Base-by-base conservation (phyloP, 2,113 vertebrate genomes). In the Hemiscyllium ocellatum region DNA sequence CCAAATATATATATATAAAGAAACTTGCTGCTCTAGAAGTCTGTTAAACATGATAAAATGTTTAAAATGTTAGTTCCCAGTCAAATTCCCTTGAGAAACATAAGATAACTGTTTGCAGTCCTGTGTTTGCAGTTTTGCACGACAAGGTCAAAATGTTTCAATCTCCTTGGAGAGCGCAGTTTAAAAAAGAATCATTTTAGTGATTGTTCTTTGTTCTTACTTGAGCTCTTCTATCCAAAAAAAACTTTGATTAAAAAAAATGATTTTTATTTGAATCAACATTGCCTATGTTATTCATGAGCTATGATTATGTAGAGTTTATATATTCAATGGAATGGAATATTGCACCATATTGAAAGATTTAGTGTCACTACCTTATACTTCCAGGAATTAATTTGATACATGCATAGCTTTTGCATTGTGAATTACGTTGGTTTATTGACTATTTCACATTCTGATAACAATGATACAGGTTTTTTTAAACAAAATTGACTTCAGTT, bases 111-210 rank as follows among this genome's bases (percentile, higher is more conserved):
- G 47, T 95, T 96, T 76, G 19, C 65, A 95, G 97, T 96, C 96
- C 42, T 96, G 96, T 56, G 96, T 96, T 13, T 80, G 97, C 97
- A 97, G 96, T 96, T 90, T 96, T 96, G 89, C 96, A 96, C n/a
- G 97, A 90, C 96, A 97, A 96, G 96, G 72, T 61, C 96, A 96
- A 96, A 86, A 56, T 95, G 96, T 95, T 96, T 96, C 96, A 91
- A 65, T 96, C 97, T 95, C 96, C 97, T 97, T 96, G 97, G 96
- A 97, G 97, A 97, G 96, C 95, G 96, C 96, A 97, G 96, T 96
- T 47, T 96, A 90, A 94, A 96, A 96, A 97, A 97, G 95, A 96
- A 97, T 97, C 97, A 95, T 97, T 97, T 97, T 96, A 96, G 87
- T 61, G 52, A 61, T 56, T 52, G 29, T 56, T 65, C 47, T 90